Conservation (phyloP, 2,888 invertebrate species). For the Cheilosia scutellata region DNA sequence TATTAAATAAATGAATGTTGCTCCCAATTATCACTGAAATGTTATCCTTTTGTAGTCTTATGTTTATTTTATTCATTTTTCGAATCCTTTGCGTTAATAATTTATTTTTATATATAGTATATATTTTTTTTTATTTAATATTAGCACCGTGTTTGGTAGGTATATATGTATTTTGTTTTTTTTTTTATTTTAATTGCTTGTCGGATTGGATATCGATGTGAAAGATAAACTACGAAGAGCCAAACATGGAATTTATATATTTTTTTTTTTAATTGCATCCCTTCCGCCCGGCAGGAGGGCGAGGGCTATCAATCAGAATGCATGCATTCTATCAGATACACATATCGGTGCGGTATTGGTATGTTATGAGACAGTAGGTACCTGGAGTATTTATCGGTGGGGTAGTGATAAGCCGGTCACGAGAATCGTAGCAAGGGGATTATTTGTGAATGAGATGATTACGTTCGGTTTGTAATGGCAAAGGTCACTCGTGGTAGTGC, state of each 20-base stretch:
- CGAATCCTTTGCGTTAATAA: conserved; percentile 53
- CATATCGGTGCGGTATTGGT: conserved; percentile 16
- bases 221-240: conserved; percentile 30
- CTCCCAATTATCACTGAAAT: conserved; percentile 74
- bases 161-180: conserved; percentile 32
- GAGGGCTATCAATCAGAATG: conserved; percentile 63
- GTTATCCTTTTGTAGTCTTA: conserved; percentile 66
- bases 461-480: conserved; percentile 44
- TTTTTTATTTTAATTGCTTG: conserved; percentile 67
- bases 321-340: conserved; percentile 47
- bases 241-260: conserved; percentile 21
- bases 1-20: conserved; percentile 75
- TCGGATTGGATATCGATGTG: conserved; percentile 56
- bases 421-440: conserved; percentile 33
- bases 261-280: conserved; percentile 55
- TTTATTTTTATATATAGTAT: conserved; percentile 20
- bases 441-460: conserved; percentile 50
- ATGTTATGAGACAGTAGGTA: conserved; percentile 8
- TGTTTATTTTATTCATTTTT: conserved; percentile 56
- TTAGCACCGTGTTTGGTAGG: conserved; percentile 54
- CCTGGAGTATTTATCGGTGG: conserved; percentile 11
- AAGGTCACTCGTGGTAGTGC: conserved; percentile 43
- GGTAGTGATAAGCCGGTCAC: conserved; percentile 26
- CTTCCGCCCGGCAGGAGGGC: conserved; percentile 18
- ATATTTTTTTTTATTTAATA: conserved; percentile 44